Percentiles rank a stretch among this genome's conserved stretches.
Evolutionary conservation across 2,888 invertebrate species (phyloP).

Genomic region (Glyphotaelius pellucidus): DNA sequence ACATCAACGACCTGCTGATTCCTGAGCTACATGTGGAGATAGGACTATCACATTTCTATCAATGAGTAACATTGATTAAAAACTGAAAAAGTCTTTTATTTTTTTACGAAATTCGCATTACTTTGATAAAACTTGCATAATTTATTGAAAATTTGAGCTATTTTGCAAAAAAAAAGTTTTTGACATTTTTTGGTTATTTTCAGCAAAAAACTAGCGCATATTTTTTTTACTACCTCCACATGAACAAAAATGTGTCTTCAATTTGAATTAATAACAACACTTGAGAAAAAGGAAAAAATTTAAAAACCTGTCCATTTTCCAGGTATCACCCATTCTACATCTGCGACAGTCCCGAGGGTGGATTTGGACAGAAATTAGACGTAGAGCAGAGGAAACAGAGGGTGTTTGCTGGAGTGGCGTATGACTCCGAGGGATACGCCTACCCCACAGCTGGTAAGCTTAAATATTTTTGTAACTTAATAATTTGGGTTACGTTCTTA

Average conservation of each 20-base stretch:
- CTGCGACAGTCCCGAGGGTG: constrained; percentile 90
- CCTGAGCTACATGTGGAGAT: constrained; percentile 93
- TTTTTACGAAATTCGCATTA: too few species aligned
- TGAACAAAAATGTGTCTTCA: too few species aligned
- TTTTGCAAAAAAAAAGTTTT: too few species aligned
- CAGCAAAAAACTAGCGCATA: not conserved
- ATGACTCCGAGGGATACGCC: constrained; percentile 86
- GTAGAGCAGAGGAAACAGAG: constrained; percentile 83
- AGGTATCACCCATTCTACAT: constrained; percentile 95
- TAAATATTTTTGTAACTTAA: not conserved
- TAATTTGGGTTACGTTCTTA: not conserved
- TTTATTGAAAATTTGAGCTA: too few species aligned
- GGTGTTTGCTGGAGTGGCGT: constrained; percentile 89
- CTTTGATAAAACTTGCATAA: too few species aligned
- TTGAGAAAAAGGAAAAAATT: not conserved
- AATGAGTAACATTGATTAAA: too few species aligned
- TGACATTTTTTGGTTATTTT: too few species aligned
- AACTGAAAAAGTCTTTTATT: too few species aligned
- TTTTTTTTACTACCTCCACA: not conserved
- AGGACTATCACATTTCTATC: too few species aligned
- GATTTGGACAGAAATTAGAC: constrained; percentile 87
- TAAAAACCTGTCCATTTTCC: not conserved
- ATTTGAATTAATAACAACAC: too few species aligned
- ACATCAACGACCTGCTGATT: constrained; percentile 92
- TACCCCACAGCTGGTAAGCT: constrained; percentile 85